phyloP scores from a whole-genome alignment of 2,113 vertebrate species.

The Strix uralensis region DNA sequence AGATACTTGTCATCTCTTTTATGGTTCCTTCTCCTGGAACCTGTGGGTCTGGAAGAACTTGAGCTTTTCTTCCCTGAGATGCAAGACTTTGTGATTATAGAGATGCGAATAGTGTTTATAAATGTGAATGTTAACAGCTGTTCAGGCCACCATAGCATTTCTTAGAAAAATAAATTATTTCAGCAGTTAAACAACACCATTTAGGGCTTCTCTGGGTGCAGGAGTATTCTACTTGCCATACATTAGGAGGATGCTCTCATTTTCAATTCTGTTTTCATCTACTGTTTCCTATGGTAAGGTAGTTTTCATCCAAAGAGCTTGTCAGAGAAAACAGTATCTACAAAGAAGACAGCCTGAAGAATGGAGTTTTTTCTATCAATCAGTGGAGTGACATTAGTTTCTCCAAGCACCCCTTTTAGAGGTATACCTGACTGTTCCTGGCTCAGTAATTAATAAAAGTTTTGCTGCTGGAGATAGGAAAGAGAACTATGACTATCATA shows the following conservation, averaged over 20 bases:
- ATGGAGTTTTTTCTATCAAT: neutral
- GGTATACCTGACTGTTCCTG: neutral
- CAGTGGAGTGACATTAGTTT: neutral
- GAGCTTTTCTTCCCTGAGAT: neutral
- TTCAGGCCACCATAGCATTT: neutral
- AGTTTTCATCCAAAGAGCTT: neutral
- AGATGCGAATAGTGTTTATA: neutral
- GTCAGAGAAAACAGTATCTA: neutral
- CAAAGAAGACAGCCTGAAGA: neutral
- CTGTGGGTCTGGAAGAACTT: neutral
- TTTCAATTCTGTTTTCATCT: neutral
- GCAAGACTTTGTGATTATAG: neutral
- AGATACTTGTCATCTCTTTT: neutral
- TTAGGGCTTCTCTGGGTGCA: neutral
- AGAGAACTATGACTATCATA: neutral
- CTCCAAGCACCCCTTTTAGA: neutral
- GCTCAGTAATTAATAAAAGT: neutral
- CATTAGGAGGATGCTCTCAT: neutral
- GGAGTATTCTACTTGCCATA: neutral
- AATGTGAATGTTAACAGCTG: neutral
- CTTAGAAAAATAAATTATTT: neutral
- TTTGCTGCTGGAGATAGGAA: neutral
- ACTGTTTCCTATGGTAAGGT: neutral
- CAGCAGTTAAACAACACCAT: neutral
- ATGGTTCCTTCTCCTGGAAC: neutral